Conservation (phyloP, 2,113 vertebrate species). For the Ptyas mucosa region DNA sequence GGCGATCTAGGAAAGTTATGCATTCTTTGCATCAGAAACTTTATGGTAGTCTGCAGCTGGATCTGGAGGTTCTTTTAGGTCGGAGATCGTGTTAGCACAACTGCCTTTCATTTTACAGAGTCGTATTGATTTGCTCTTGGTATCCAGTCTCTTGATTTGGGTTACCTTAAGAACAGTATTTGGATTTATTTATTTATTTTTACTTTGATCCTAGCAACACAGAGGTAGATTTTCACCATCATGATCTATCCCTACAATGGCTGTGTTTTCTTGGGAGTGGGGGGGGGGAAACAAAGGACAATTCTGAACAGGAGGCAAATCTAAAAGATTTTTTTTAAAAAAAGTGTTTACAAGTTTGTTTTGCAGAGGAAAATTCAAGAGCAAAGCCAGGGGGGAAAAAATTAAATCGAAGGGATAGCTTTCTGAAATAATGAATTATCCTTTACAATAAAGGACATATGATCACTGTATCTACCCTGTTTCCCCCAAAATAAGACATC, state of each 20-base stretch:
- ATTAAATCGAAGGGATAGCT: neutral
- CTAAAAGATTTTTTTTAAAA: neutral
- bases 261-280: neutral
- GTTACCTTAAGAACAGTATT: neutral
- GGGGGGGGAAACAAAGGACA: neutral
- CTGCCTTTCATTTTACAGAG: neutral
- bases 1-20: neutral
- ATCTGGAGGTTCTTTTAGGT: neutral
- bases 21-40: neutral
- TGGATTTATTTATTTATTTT: too few species aligned
- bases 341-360: neutral
- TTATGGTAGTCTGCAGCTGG: neutral
- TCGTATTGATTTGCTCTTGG: neutral
- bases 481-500: too few species aligned
- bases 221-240: neutral
- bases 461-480: neutral
- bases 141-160: neutral
- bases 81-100: neutral
- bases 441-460: neutral
- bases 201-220: too few species aligned
- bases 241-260: neutral
- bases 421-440: neutral
- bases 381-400: neutral
- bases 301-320: neutral
- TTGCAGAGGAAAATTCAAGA: neutral